phyloP scores from a whole-genome alignment of 1,140 invertebrate genomes.

The Spodoptera frugiperda region DNA sequence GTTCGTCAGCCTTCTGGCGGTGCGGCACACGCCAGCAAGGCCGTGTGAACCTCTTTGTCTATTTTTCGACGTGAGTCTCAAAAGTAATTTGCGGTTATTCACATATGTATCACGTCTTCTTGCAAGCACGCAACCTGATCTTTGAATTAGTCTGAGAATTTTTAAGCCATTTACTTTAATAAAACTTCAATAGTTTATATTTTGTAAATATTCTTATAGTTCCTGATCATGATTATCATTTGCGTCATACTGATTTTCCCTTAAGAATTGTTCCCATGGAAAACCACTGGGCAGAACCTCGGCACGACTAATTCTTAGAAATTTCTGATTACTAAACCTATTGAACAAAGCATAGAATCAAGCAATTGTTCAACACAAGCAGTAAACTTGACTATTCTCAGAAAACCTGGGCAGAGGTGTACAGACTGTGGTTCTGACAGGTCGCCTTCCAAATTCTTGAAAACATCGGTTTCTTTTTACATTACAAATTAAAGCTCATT shows the following conservation, averaged over 20 bases:
- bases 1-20: slow-evolving; percentile 73
- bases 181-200: no score
- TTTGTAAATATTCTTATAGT: neutral
- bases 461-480: no score
- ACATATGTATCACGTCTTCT: slow-evolving; percentile 22
- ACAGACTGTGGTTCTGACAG: no score
- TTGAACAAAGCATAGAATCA: slow-evolving; percentile 29
- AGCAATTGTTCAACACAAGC: neutral
- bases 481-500: no score
- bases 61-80: slow-evolving; percentile 60
- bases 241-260: neutral
- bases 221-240: neutral
- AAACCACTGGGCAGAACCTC: neutral
- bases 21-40: slow-evolving; percentile 73
- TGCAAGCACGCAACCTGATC: slow-evolving; percentile 34
- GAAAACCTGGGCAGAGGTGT: neutral
- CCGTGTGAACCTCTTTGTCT: slow-evolving; percentile 80
- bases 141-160: slow-evolving; percentile 18
- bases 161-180: no score
- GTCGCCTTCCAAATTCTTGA: neutral
- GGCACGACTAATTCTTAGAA: slow-evolving; percentile 20
- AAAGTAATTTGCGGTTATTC: slow-evolving; percentile 53
- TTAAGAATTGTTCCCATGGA: neutral
- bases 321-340: slow-evolving; percentile 9
- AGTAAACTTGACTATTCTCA: slow-evolving; percentile 9